Conservation (phyloP, 2,113 vertebrate genomes). For the Atlantisia rogersi region DNA sequence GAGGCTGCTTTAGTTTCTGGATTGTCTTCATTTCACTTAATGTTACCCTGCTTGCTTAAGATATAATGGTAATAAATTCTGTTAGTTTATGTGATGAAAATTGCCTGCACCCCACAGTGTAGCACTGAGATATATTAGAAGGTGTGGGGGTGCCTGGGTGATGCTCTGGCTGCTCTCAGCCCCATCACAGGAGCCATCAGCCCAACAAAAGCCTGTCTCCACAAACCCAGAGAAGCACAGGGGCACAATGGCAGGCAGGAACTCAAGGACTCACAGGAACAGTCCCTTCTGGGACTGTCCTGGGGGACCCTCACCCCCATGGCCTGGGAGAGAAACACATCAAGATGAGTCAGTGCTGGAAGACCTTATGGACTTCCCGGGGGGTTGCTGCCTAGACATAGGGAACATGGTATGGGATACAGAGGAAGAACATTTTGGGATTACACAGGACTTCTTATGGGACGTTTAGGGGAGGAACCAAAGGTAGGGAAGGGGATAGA, state of each 20-base stretch:
- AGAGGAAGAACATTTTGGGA: neutral
- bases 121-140: neutral
- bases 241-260: neutral
- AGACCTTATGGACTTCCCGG: neutral
- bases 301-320: neutral
- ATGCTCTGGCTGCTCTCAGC: neutral
- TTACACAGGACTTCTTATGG: neutral
- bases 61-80: neutral
- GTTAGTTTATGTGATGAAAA: neutral
- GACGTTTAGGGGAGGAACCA: neutral
- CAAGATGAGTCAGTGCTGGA: neutral
- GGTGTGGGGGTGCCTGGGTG: neutral
- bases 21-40: neutral
- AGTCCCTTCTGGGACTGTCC: neutral
- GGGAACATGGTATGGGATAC: too few relatives aligned
- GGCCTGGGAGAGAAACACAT: neutral
- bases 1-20: neutral
- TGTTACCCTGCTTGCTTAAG: neutral
- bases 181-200: neutral
- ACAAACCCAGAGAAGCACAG: neutral
- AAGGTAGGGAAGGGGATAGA: neutral
- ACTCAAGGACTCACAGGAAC: neutral
- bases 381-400: neutral
- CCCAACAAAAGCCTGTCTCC: neutral
- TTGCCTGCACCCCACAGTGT: neutral